Base-by-base conservation (phyloP, 30 jellyfish, hydroid and myxozoan genomes). In the Haliclystus octoradiatus region DNA sequence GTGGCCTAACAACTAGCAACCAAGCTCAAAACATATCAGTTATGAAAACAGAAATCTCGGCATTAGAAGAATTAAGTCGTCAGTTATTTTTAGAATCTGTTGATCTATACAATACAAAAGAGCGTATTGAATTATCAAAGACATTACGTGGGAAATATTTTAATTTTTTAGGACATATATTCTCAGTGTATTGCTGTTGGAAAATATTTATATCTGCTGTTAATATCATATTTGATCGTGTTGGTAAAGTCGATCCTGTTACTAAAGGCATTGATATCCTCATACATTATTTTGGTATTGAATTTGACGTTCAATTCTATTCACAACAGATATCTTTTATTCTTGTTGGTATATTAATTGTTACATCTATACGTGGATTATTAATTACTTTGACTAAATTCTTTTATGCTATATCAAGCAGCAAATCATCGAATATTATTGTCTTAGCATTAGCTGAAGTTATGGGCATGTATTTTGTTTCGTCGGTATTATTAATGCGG, bases 171-270 rank as follows among this genome's bases (percentile, higher is more conserved):
- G 98, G 98, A 25, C 95, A 89, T 62, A 81, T 89, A 46, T 89
- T 89, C 66, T 89, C 98, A 2, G 65, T 72, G 3, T 89, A 89
- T 77, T 89, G 98, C 79, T 65, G 82, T 2, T 89, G 98, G 98
- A 89, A 89, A 70, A 89, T 89, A 32, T 89, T 89, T 72, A 81
- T 82, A 70, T 89, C 98, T 1, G 84, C 98, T 2, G 95, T 89
- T 28, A 89, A 89, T 73, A 82, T 89, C 65, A 82, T 89, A 15
- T 89, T 89, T 72, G 95, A 89, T 63, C 93, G 98, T 25, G 95
- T 82, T 76, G 98, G 98, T 28, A 89, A 89, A 68, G 88, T 69
- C 9, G 98, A 89, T 52, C 95, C 98, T 1, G 91, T 89, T n/a
- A 89, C 98, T 1, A 77, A 73, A 51, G 81, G 94, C 26, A 81